Conservation (phyloP, 1,140 invertebrate genomes). For the Achroia grisella region DNA sequence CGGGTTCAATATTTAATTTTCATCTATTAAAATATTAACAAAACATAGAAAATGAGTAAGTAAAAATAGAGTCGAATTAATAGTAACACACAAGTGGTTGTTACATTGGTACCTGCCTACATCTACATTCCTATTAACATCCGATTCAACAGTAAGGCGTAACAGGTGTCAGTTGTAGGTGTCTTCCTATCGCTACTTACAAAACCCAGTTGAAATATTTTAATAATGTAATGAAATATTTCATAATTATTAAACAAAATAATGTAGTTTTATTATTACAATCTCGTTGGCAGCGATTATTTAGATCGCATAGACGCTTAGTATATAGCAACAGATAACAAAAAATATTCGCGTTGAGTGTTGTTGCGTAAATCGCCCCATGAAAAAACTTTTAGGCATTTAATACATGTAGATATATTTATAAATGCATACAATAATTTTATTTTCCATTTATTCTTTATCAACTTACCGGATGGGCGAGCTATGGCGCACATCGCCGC, state of each 20-base stretch:
- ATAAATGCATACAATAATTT: too few species aligned
- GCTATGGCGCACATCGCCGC: slow-evolving; percentile 33
- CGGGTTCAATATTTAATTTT: too few species aligned
- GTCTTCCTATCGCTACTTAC: too few species aligned
- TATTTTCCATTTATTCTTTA: background rate
- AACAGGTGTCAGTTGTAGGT: slow-evolving; percentile 23
- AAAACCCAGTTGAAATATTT: too few species aligned
- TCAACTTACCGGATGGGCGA: slow-evolving; percentile 34
- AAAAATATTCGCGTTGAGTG: slow-evolving; percentile 12
- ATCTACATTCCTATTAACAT: slow-evolving; percentile 12
- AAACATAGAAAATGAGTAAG: too few species aligned
- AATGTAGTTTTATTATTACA: too few species aligned
- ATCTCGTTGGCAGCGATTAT: background rate
- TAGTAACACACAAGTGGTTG: too few species aligned
- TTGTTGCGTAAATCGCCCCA: slow-evolving; percentile 13
- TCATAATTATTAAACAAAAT: too few species aligned
- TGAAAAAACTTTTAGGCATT: slow-evolving; percentile 11
- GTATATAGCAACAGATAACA: background rate
- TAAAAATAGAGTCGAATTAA: too few species aligned
- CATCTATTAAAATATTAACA: too few species aligned
- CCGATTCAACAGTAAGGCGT: slow-evolving; percentile 3
- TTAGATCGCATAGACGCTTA: background rate
- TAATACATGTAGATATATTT: background rate
- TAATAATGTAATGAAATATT: too few species aligned
- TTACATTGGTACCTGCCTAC: too few species aligned